phyloP scores from a whole-genome alignment of 1,140 invertebrate genomes.

The Cydia splendana region DNA sequence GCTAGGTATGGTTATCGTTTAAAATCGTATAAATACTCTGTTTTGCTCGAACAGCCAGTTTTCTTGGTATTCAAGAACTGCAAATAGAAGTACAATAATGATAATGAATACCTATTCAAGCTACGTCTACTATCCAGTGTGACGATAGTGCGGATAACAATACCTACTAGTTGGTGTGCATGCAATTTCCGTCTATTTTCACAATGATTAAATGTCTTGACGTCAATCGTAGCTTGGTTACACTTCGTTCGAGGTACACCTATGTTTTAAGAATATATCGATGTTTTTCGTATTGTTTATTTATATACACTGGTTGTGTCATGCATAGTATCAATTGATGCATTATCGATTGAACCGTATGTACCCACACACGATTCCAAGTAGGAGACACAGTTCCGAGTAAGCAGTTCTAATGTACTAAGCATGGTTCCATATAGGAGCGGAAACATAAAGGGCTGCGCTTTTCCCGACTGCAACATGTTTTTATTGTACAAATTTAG shows the following conservation, averaged over 20 bases:
- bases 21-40: background rate
- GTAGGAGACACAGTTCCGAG: background rate
- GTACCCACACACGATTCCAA: background rate
- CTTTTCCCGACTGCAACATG: no score
- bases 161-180: conserved; percentile 9
- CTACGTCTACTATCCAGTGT: conserved; percentile 3
- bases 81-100: conserved; percentile 17
- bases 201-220: conserved; percentile 12
- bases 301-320: no score
- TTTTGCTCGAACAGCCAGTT: conserved; percentile 1
- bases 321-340: no score
- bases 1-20: background rate
- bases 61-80: conserved; percentile 2
- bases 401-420: background rate
- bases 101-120: conserved; percentile 19
- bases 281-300: no score
- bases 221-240: background rate
- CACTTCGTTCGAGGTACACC: no score
- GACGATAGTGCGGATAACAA: conserved; percentile 6
- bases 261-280: no score
- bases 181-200: conserved; percentile 24
- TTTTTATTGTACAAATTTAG: no score
- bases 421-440: background rate
- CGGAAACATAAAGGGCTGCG: background rate
- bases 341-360: no score